Base-by-base conservation (phyloP, 1,140 invertebrate species). In the Zophobas atratus region DNA sequence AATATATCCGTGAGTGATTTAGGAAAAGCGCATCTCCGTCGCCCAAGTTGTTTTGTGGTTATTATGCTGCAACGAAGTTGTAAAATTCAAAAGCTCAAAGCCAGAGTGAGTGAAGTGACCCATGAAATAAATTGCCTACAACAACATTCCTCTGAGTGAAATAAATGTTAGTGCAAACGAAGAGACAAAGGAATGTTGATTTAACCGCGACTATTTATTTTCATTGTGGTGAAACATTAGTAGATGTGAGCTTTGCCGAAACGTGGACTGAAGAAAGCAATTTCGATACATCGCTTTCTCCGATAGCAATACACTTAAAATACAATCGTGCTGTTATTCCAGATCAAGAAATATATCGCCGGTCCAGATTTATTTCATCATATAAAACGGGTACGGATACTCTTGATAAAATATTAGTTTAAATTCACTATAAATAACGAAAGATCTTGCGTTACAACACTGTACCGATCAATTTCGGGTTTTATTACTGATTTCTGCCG, bases 161-260 rank as follows among this genome's bases (percentile, higher is more conserved):
- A 83, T 82, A 81, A 82, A 83, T 81, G 82, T 79, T 80, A 67
- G 79, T 78, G 71, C 76, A 81, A 79, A 80, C 79, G 81, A 77
- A 78, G 78, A 81, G 79, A 83, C 77, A 80, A 78, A 71, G 79
- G 81, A 82, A 83, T 82, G 82, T 83, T 83, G 81, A 82, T 82
- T 83, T 81, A 83, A 81, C 82, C 80, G 67, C 81, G 46, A 79
- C 82, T 81, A 83, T 83, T 83, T 82, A 82, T 83, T 83, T 82
- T 83, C 82, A 82, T 83, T 79, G 63, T 77, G 49, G 48, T 32
- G 71, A 74, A 74, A 74, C 71, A 74, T 74, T 74, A 74, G 49
- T 74, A 53, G 51, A 71, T 51, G 67, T 71, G 67, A 6, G 48
- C 41, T 32, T 49, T 71, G 67, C 41, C 67, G 36, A 71, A 49